Evolutionary conservation across 2,113 vertebrate species (phyloP), one percentile per base, ranked within the genome.

Genomic region (Apodemus speciosus): DNA sequence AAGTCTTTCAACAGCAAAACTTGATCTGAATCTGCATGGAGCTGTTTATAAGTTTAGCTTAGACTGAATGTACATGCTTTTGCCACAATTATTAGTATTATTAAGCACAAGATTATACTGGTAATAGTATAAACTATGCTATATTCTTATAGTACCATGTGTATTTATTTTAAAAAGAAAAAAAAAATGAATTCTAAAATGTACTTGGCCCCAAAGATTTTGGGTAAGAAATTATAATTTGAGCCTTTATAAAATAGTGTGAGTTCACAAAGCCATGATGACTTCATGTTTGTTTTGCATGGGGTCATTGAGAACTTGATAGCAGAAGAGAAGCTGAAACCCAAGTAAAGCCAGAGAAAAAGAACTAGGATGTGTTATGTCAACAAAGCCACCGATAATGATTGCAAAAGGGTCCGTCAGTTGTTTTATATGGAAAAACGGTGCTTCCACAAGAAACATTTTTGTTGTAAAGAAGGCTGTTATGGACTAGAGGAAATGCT

Each of bases 81-180:
- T 51, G 62, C 81, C 76, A 83, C 62, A 89, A 91, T 64, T 64
- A 73, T 18, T 73, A 53, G 16, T 79, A 8, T 79, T 51, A 51
- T 16, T 49, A 51, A 77, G 75, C 46, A 35, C 15, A 49, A 88
- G 40, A 38, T 92, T 3, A n/a, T 94, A n/a, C 32, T 94, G n/a
- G 25, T 83, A 58, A 81, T 75, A 51, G 35, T 89, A 71, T 49
- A 62, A 95, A 72, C 46, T 60, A 35, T 16, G 38, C 38, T 40
- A 25, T 72, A 40, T 80, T 93, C 3, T 83, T 32, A 68, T 38
- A 66, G 21, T 77, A 76, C 71, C 15, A 32, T 53, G 3, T 87
- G 43, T 81, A 15, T 91, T 85, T 69, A 90, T 90, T 92, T 90
- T 32, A 73, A 92, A 89, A 88, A 80, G 14, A 40, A 77, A 73